phyloP scores from a whole-genome alignment of 1,140 invertebrate species.

The Chironomus striatipennis region DNA sequence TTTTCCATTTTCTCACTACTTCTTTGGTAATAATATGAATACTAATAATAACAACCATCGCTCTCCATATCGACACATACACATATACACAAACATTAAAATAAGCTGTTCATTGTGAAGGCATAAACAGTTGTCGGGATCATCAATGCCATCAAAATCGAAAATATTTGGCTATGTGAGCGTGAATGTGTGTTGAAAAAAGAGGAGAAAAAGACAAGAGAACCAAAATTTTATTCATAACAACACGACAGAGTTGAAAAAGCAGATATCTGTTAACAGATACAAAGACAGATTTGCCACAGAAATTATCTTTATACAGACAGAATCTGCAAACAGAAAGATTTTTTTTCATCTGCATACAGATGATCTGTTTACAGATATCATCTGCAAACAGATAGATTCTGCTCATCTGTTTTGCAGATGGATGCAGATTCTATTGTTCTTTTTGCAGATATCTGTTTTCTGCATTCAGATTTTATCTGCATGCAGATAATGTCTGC shows the following conservation, averaged over 20 bases:
- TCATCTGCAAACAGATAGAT: too few species aligned
- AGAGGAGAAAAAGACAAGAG: neutral
- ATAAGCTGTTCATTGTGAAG: slow-evolving; percentile 11
- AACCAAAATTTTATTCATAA: slow-evolving; percentile 10
- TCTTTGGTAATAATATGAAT: neutral
- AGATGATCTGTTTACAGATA: too few species aligned
- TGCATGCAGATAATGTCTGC: too few species aligned
- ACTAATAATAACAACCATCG: neutral
- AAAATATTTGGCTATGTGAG: neutral
- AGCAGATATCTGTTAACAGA: too few species aligned
- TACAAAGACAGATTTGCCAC: too few species aligned
- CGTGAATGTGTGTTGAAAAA: neutral
- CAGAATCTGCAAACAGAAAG: too few species aligned
- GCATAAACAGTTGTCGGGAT: slow-evolving; percentile 7
- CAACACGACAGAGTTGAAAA: slow-evolving; percentile 11
- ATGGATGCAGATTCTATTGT: too few species aligned
- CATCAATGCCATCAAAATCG: neutral
- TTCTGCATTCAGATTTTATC: too few species aligned
- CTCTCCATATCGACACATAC: neutral
- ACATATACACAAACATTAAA: slow-evolving; percentile 1
- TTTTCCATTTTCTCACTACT: neutral
- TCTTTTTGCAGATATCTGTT: too few species aligned
- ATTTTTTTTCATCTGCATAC: too few species aligned
- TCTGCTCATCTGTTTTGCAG: too few species aligned
- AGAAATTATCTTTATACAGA: too few species aligned